Conservation (phyloP, 2,113 vertebrate species). For the Candoia aspera region DNA sequence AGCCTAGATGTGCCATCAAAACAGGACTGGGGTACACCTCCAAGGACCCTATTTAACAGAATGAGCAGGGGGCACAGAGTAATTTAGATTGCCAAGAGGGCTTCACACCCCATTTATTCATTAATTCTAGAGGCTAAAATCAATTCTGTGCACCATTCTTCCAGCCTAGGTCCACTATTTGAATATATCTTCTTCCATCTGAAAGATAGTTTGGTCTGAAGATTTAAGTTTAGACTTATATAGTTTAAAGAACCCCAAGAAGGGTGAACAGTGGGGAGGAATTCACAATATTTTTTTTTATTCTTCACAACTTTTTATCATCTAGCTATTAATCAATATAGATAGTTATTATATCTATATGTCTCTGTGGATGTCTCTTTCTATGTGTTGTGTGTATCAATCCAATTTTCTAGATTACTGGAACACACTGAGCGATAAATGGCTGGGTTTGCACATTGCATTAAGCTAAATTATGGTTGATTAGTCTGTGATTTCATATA, state of each 20-base stretch:
- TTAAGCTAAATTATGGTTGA: neutral
- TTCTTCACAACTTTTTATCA: neutral
- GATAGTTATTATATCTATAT: neutral
- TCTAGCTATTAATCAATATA: neutral
- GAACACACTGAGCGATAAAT: neutral
- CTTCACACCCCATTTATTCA: no score
- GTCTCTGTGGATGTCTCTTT: neutral
- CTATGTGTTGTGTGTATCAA: neutral
- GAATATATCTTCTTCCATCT: neutral
- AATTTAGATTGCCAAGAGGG: no score
- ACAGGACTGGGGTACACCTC: no score
- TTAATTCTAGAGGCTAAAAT: no score
- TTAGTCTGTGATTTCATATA: neutral
- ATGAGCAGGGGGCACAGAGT: no score
- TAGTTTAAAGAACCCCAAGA: neutral
- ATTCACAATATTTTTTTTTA: neutral
- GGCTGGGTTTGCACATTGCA: neutral
- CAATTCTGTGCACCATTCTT: no score
- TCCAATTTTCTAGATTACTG: neutral
- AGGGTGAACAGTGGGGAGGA: neutral
- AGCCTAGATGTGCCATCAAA: no score
- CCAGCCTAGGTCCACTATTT: neutral
- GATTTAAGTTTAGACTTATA: neutral
- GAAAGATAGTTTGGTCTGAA: neutral
- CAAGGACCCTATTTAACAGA: no score